Conservation (phyloP, 2,797 vertebrate species). For the Oreochromis mossambicus region DNA sequence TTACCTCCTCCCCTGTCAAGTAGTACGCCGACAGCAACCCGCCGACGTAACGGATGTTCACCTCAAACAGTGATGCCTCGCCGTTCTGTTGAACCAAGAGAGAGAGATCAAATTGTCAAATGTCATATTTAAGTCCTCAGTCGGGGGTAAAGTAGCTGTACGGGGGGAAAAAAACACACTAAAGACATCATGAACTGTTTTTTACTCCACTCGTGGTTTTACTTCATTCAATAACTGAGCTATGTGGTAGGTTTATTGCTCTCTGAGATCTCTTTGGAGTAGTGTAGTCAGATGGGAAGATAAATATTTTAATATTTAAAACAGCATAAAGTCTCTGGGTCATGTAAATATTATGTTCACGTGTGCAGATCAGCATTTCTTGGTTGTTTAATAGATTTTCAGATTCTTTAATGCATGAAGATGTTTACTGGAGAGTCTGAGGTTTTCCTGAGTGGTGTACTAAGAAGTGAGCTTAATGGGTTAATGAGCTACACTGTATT, state of each 20-base stretch:
- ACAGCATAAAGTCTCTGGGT: not conserved
- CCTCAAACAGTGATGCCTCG: constrained; percentile 96
- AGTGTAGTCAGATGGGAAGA: not conserved
- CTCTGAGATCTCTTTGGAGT: not conserved
- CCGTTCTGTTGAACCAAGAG: constrained; percentile 81
- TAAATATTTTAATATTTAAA: not conserved
- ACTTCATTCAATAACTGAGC: not conserved
- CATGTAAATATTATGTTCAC: not conserved
- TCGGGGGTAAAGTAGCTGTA: not conserved
- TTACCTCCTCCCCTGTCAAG: constrained; percentile 95
- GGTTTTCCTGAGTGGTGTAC: not conserved
- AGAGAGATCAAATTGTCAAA: constrained; percentile 46
- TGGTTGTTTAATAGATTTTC: not conserved
- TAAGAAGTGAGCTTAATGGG: not conserved
- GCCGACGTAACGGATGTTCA: constrained; percentile 96
- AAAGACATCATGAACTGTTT: not conserved
- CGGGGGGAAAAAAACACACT: not conserved
- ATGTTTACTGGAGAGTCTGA: not conserved
- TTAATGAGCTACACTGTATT: not conserved
- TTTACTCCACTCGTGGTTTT: not conserved
- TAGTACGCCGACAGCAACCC: constrained; percentile 93
- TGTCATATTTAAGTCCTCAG: constrained; percentile 5
- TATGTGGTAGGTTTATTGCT: not conserved
- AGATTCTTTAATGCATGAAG: not conserved
- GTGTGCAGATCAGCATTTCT: not conserved